These are phyloP conservation scores for Sycophila texana DNA, from an alignment of 2,888 invertebrate genomes.

Conservation along the genomic window DNA sequence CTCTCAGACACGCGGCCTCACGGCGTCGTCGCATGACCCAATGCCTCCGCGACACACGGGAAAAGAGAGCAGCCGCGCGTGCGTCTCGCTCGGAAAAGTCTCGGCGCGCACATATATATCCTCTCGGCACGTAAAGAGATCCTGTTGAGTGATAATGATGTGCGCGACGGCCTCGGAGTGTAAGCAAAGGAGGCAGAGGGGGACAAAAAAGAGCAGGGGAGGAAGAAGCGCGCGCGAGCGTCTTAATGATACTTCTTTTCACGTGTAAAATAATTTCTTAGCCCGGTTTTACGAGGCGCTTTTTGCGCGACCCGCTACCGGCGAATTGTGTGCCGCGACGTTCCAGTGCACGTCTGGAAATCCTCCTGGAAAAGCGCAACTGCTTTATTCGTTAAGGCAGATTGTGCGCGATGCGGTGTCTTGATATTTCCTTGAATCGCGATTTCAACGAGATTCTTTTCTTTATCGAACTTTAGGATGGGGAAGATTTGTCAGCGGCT, in stretches of 20 bases:
- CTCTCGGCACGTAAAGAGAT: slow-evolving; percentile 43
- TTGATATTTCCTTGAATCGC: not conserved
- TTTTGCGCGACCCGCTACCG: not conserved
- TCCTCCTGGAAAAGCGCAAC: not conserved
- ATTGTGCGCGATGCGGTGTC: not conserved
- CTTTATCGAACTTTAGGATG: too few species aligned
- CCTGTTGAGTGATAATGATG: slow-evolving; percentile 53
- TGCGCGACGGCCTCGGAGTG: slow-evolving; percentile 32
- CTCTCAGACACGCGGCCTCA: slow-evolving; percentile 53
- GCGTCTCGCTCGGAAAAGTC: slow-evolving; percentile 21
- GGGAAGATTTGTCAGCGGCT: too few species aligned
- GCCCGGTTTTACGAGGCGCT: slow-evolving; percentile 14
- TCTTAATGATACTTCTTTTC: slow-evolving; percentile 51
- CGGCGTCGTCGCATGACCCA: slow-evolving; percentile 32
- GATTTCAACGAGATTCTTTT: too few species aligned
- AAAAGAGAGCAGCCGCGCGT: slow-evolving; percentile 15
- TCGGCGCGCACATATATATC: not conserved
- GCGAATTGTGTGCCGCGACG: not conserved
- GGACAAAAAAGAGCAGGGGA: slow-evolving; percentile 29
- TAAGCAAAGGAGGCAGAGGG: not conserved
- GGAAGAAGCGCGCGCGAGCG: slow-evolving; percentile 46
- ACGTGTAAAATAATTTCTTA: slow-evolving; percentile 48
- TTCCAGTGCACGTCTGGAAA: not conserved
- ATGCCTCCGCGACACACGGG: slow-evolving; percentile 11
- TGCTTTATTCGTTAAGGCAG: not conserved